phyloP scores from a whole-genome alignment of 2,113 vertebrate species.

The Tragulus kanchil region DNA sequence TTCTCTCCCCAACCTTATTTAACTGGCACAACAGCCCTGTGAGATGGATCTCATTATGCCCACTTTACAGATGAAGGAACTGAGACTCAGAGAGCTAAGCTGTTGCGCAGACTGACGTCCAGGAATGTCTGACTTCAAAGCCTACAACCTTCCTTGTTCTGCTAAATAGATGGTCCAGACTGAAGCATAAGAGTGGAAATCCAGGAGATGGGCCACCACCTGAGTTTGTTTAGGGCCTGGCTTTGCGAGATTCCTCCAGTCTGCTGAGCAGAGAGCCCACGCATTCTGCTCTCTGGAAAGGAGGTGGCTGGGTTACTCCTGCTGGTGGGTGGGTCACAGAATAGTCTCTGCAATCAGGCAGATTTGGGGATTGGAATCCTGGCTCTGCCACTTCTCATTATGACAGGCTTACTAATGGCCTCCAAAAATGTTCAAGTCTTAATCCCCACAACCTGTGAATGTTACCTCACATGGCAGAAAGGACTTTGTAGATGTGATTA shows the following conservation, averaged over 20 bases:
- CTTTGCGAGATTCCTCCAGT: neutral
- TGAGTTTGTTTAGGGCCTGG: neutral
- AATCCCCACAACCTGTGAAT: neutral
- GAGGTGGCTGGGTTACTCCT: neutral
- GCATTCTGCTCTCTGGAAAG: accelerated
- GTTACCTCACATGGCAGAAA: neutral
- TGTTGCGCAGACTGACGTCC: neutral
- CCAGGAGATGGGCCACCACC: accelerated
- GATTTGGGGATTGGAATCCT: neutral
- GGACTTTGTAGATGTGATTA: neutral
- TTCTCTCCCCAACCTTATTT: neutral
- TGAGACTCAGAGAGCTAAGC: neutral
- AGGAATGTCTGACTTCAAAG: neutral
- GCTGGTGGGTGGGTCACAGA: neutral
- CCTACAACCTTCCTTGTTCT: accelerated
- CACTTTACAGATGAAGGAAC: neutral
- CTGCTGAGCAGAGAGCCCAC: neutral
- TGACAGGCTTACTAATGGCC: too few relatives aligned
- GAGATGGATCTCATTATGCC: neutral
- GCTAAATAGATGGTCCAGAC: neutral
- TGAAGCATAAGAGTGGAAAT: accelerated
- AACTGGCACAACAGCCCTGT: neutral
- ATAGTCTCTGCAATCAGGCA: neutral
- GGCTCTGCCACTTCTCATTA: neutral
- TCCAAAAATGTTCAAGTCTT: neutral